Conservation (phyloP, 1,140 invertebrate genomes). For the Scaptomyza hsui region DNA sequence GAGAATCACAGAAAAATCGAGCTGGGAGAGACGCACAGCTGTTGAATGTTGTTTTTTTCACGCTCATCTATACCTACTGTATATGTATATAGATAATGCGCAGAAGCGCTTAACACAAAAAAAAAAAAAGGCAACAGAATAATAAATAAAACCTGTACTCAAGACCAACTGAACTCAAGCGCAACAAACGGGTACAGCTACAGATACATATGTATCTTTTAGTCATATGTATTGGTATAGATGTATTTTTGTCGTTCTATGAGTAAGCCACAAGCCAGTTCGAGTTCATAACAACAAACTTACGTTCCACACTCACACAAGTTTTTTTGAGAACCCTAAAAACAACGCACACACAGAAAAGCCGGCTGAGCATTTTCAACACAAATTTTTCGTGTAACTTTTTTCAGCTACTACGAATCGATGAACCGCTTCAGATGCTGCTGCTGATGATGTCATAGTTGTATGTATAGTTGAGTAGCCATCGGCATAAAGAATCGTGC, state of each 20-base stretch:
- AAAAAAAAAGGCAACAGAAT: conserved; percentile 6
- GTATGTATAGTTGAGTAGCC: conserved; percentile 15
- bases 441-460: conserved; percentile 66
- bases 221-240: conserved; percentile 1
- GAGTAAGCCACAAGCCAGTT: conserved; percentile 52
- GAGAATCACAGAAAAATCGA: conserved; percentile 21
- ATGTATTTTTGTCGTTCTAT: conserved; percentile 46
- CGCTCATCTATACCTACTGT: background rate
- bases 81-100: conserved; percentile 59
- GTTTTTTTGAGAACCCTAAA: conserved; percentile 52
- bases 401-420: conserved; percentile 39
- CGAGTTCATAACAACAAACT: conserved; percentile 45
- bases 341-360: conserved; percentile 12
- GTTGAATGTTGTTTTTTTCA: conserved; percentile 27
- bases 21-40: conserved; percentile 43
- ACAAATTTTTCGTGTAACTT: background rate
- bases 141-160: conserved; percentile 62
- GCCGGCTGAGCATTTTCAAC: conserved; percentile 22
- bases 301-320: conserved; percentile 67
- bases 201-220: conserved; percentile 26
- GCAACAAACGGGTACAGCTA: conserved; percentile 32
- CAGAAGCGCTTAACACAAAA: conserved; percentile 55
- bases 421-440: conserved; percentile 35
- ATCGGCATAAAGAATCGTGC: conserved; percentile 28
- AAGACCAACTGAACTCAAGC: conserved; percentile 60